Evolutionary conservation across 2,797 vertebrate genomes (phyloP).

Genomic region (Danio jaintianensis): DNA sequence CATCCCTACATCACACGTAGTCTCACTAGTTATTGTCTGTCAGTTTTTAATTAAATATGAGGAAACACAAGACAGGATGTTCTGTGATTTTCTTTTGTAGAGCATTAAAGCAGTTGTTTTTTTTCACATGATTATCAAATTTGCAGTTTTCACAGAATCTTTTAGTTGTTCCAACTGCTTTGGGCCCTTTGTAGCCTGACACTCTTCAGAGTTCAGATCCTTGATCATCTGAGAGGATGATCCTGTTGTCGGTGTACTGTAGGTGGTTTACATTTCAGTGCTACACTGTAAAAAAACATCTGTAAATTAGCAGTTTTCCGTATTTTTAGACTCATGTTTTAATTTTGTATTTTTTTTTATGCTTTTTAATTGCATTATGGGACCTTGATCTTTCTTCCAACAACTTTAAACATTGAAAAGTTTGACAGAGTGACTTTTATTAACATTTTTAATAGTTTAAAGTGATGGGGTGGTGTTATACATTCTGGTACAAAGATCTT

Average conservation of each 20-base stretch:
- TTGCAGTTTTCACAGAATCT: neutral
- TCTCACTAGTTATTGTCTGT: neutral
- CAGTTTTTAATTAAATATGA: conserved; percentile 67
- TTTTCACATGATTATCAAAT: neutral
- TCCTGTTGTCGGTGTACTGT: neutral
- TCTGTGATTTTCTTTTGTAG: conserved; percentile 51
- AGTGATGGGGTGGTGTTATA: too few species aligned
- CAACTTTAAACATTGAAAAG: too few species aligned
- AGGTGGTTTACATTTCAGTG: neutral
- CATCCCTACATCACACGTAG: neutral
- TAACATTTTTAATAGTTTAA: too few species aligned
- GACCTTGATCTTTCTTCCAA: too few species aligned
- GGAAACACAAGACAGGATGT: conserved; percentile 60
- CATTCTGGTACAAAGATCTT: too few species aligned
- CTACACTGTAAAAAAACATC: neutral
- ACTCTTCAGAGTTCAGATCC: neutral
- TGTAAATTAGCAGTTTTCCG: too few species aligned
- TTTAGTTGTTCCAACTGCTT: neutral
- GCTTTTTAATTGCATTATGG: too few species aligned
- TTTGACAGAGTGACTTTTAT: too few species aligned
- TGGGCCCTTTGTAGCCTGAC: neutral
- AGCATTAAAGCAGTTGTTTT: neutral
- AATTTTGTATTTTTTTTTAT: too few species aligned
- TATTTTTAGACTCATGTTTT: too few species aligned
- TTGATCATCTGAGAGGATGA: neutral